A percentile compares a stretch with the other conserved stretches of the same genome.
These are phyloP conservation scores for Aplodontia rufa DNA, from an alignment of 2,113 vertebrate genomes.

Conservation along the genomic window DNA sequence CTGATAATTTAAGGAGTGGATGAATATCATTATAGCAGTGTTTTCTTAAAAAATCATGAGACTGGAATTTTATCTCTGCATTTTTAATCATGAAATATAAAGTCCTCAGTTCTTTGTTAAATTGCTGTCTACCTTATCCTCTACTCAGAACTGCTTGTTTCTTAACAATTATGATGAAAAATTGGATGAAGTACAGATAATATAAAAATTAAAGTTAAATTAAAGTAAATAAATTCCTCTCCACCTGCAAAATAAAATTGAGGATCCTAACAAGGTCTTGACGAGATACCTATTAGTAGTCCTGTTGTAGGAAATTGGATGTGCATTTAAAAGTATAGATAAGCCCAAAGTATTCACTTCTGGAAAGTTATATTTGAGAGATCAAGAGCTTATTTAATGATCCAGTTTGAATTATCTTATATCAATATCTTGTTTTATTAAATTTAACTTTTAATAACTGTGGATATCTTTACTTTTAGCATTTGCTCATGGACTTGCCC, in stretches of 20 bases:
- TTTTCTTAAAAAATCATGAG: conserved; percentile 54
- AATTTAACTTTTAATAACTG: conserved; percentile 21
- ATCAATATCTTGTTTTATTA: conserved; percentile 5
- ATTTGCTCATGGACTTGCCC: not conserved
- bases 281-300: not conserved
- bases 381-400: not conserved
- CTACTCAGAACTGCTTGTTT: not conserved
- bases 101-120: conserved; percentile 13
- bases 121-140: not conserved
- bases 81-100: conserved; percentile 24
- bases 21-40: not conserved
- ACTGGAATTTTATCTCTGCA: conserved; percentile 14
- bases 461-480: conserved; percentile 1
- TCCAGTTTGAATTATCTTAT: not conserved
- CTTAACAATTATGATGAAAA: not conserved
- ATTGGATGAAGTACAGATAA: not conserved
- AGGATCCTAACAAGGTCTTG: not conserved
- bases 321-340: not conserved
- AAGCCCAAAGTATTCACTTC: not conserved
- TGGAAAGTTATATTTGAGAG: conserved; percentile 29
- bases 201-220: conserved; percentile 8
- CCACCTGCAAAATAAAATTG: not conserved
- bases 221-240: too few species aligned
- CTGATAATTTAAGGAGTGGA: conserved; percentile 29
- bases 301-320: not conserved